These are phyloP conservation scores for Philopedon plagiatum DNA, from an alignment of 2,888 invertebrate species.

Conservation along the genomic window DNA sequence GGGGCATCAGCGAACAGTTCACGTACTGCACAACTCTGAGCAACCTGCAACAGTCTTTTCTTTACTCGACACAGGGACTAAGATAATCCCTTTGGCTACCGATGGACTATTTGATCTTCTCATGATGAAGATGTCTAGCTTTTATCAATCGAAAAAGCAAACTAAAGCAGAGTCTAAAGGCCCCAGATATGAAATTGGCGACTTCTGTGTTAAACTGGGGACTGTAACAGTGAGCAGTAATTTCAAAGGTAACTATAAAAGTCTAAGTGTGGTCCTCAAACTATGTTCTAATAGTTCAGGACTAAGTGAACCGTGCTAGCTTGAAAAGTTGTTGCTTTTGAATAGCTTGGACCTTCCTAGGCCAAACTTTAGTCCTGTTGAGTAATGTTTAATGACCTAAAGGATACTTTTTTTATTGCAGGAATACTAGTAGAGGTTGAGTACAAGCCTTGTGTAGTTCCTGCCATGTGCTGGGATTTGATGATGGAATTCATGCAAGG, in stretches of 20 bases:
- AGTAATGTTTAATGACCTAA: too few relatives aligned
- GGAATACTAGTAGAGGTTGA: constrained; percentile 91
- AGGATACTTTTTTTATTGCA: not conserved
- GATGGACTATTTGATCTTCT: constrained; percentile 92
- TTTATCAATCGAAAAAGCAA: constrained; percentile 92
- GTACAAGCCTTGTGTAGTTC: constrained; percentile 91
- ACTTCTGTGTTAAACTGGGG: constrained; percentile 94
- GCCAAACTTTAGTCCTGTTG: too few relatives aligned
- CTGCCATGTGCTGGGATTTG: constrained; percentile 91
- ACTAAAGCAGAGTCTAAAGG: constrained; percentile 90
- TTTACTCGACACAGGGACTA: constrained; percentile 88
- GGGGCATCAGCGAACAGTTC: constrained; percentile 86
- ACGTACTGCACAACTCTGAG: constrained; percentile 96
- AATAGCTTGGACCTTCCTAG: too few relatives aligned
- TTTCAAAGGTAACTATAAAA: constrained; percentile 83
- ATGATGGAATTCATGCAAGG: constrained; percentile 93
- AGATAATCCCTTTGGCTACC: constrained; percentile 89
- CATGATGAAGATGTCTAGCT: constrained; percentile 89
- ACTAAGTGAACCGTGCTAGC: too few relatives aligned
- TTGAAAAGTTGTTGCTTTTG: too few relatives aligned
- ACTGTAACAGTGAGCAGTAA: constrained; percentile 93
- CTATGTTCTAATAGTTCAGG: not conserved
- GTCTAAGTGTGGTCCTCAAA: not conserved
- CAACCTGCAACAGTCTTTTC: constrained; percentile 96
- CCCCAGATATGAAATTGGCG: constrained; percentile 88